A percentile compares a stretch with the other conserved stretches of the same genome.
Conservation (phyloP, 2,888 invertebrate species). For the Eurytoma californica region DNA sequence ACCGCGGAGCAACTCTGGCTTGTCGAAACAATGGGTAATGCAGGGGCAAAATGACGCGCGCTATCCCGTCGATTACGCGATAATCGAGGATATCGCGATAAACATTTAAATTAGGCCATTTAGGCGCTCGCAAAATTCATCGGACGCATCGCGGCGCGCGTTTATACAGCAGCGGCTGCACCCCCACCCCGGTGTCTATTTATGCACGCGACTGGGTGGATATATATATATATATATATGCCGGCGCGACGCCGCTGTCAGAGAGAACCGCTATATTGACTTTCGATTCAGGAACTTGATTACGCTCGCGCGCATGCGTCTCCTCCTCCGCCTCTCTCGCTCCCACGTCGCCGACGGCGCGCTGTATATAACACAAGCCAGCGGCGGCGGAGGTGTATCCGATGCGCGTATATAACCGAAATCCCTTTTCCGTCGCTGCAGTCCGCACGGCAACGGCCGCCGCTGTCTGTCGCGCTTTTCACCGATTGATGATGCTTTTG, state of each 20-base stretch:
- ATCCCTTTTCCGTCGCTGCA: slow-evolving; percentile 9
- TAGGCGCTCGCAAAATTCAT: no score
- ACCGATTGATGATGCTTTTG: no score
- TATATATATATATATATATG: slow-evolving; percentile 8
- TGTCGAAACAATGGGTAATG: neutral
- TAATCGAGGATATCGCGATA: slow-evolving; percentile 35
- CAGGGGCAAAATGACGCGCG: slow-evolving; percentile 1
- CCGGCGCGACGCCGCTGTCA: slow-evolving; percentile 13
- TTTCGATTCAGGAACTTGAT: slow-evolving; percentile 56
- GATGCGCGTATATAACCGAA: neutral
- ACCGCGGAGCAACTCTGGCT: no score
- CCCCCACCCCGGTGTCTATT: slow-evolving; percentile 11
- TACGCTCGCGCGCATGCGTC: slow-evolving; percentile 49
- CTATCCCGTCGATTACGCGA: slow-evolving; percentile 20
- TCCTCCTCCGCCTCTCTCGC: neutral
- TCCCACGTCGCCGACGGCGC: neutral
- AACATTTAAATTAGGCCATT: slow-evolving; percentile 30
- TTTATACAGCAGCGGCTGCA: neutral
- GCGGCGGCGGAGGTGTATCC: no score
- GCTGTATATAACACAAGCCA: neutral
- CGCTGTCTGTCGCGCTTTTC: neutral
- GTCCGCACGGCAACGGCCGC: neutral
- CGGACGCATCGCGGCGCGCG: neutral
- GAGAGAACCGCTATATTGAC: slow-evolving; percentile 48
- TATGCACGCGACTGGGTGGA: slow-evolving; percentile 6